Base-by-base conservation (phyloP, 2,888 invertebrate genomes). In the Idaea aversata region DNA sequence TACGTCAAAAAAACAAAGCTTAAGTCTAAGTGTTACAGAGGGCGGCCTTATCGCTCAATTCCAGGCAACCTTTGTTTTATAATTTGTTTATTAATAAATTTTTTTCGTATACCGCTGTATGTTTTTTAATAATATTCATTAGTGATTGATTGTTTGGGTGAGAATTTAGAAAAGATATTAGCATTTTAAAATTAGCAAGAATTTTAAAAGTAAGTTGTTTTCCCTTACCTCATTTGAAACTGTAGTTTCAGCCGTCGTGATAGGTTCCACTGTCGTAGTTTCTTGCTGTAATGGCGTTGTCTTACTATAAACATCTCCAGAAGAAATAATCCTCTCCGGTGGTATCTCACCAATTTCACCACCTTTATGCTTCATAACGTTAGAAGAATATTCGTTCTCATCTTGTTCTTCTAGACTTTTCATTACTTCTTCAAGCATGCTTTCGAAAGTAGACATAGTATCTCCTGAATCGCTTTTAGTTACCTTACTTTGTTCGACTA, bases 331-430 rank as follows among this genome's bases (percentile, higher is more conserved):
- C 72, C 83, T 88, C 70, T 93, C 93, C 3, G 93, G 93, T 16
- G 93, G 93, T 71, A 93, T 93, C 76, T 93, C 93, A 3, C 93
- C 93, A 61, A 93, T 93, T 77, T 93, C 93, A 16, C 93, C 93
- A 3, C 93, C 93, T 75, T 93, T 93, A 61, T 93, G 93, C 76
- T 93, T 93, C 88, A 88, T 91, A 0, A 93, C 93, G 65, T 90
- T 91, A 57, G 77, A 84, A 3, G 88, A 86, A 65, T 93, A 93
- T 76, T 93, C 93, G 65, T 93, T 81, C 75, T 93, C 88, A 69
- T 93, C 93, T 77, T 93, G 91, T 67, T 93, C 92, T 72, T 93
- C 93, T 66, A 93, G 83, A 69, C 88, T 93, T 75, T 92, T 92
- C 93, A 93, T 93, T 0, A 93, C 93, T 78, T 93, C 92, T 83